Evolutionary conservation across 2,888 invertebrate species (phyloP).

Genomic region (Timandra comae): DNA sequence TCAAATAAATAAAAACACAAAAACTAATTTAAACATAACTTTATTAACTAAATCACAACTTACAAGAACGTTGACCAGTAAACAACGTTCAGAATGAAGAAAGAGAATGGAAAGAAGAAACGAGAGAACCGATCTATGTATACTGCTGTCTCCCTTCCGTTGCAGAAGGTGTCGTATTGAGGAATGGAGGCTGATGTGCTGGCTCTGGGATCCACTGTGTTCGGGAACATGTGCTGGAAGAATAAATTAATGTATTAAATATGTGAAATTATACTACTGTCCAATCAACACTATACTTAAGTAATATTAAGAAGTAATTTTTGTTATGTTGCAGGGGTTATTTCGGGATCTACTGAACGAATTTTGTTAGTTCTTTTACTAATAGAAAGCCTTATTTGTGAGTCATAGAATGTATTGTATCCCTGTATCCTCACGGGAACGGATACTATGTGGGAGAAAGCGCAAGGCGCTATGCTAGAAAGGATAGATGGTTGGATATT

Average conservation of each 20-base stretch:
- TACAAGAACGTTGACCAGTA: conserved; percentile 90
- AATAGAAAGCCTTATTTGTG: too few relatives aligned
- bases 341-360: too few relatives aligned
- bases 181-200: conserved; percentile 82
- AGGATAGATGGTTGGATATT: not conserved
- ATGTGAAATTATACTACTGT: too few relatives aligned
- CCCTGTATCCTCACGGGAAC: too few relatives aligned
- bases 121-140: conserved; percentile 92
- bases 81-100: conserved; percentile 91
- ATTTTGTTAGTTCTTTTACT: too few relatives aligned
- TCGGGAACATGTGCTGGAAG: conserved; percentile 67
- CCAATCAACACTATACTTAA: too few relatives aligned
- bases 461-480: too few relatives aligned
- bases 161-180: conserved; percentile 90
- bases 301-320: too few relatives aligned
- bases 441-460: too few relatives aligned
- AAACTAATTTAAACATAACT: not conserved
- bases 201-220: conserved; percentile 68
- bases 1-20: not conserved
- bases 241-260: too few relatives aligned
- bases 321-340: too few relatives aligned
- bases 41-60: not conserved
- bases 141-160: conserved; percentile 85
- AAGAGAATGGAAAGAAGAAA: conserved; percentile 93
- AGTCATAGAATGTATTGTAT: too few relatives aligned